phyloP scores from a whole-genome alignment of 2,888 invertebrate genomes.

The Aethes cnicana region DNA sequence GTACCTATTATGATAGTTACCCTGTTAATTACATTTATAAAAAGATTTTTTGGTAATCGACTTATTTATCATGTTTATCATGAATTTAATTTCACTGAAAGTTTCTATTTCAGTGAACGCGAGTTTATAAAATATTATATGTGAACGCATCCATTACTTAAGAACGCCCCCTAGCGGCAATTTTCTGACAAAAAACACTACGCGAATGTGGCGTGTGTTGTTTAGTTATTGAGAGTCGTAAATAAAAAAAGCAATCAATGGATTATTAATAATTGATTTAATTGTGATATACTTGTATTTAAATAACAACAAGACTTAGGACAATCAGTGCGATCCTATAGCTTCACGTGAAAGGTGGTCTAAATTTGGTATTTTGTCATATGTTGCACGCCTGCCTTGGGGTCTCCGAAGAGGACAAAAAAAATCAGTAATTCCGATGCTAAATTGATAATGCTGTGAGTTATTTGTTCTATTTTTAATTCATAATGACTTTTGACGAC shows the following conservation, averaged over 20 bases:
- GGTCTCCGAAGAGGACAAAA: constrained; percentile 76
- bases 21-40: too few species aligned
- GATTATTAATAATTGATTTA: constrained; percentile 55
- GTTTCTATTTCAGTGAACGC: too few species aligned
- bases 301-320: constrained; percentile 47
- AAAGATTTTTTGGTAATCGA: too few species aligned
- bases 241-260: constrained; percentile 75
- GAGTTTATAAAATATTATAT: neutral
- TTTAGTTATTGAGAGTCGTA: constrained; percentile 79
- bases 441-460: constrained; percentile 79
- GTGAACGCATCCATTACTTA: constrained; percentile 25
- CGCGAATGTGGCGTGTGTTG: constrained; percentile 84
- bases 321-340: constrained; percentile 47
- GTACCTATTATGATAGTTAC: too few species aligned
- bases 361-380: constrained; percentile 72
- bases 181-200: constrained; percentile 67
- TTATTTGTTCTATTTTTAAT: constrained; percentile 49
- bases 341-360: constrained; percentile 50
- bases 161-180: constrained; percentile 66
- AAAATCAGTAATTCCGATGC: constrained; percentile 75
- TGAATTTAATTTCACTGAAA: too few species aligned
- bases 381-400: constrained; percentile 81
- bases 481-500: constrained; percentile 16
- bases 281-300: constrained; percentile 57
- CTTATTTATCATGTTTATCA: too few species aligned